A percentile compares a stretch with the other conserved stretches of the same genome.
Evolutionary conservation across 1,140 invertebrate genomes (phyloP).

Genomic region (Chironomus tepperi): DNA sequence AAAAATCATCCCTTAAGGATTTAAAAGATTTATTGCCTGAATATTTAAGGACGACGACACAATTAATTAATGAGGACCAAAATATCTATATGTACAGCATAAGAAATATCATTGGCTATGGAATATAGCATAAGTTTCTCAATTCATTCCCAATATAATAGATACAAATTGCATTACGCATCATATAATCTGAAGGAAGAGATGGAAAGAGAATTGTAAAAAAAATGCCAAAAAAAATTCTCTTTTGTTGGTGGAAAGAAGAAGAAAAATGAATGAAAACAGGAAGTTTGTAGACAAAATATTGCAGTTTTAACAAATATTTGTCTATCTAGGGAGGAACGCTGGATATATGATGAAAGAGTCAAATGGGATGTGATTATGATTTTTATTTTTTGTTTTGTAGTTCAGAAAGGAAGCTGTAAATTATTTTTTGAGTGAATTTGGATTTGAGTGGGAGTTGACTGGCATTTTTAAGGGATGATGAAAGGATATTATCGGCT

Average conservation of each 20-base stretch:
- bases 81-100: neutral
- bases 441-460: too few species aligned
- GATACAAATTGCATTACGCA: constrained; percentile 12
- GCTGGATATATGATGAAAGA: too few species aligned
- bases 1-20: neutral
- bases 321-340: too few species aligned
- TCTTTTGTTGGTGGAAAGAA: neutral
- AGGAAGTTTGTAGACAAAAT: constrained; percentile 8
- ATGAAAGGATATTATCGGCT: too few species aligned
- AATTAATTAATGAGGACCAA: constrained; percentile 14
- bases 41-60: constrained; percentile 12
- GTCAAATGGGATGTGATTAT: neutral
- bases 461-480: too few species aligned
- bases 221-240: neutral
- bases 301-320: neutral
- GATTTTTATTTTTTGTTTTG: neutral
- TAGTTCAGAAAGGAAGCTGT: neutral
- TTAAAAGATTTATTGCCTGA: constrained; percentile 1
- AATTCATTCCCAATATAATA: neutral
- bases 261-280: neutral
- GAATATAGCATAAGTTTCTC: neutral
- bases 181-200: constrained; percentile 2
- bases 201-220: too few species aligned
- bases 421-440: too few species aligned
- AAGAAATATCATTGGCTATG: neutral